A percentile compares a stretch with the other conserved stretches of the same genome.
Evolutionary conservation across 2,797 vertebrate species (phyloP).

Genomic region (Artibeus lituratus): DNA sequence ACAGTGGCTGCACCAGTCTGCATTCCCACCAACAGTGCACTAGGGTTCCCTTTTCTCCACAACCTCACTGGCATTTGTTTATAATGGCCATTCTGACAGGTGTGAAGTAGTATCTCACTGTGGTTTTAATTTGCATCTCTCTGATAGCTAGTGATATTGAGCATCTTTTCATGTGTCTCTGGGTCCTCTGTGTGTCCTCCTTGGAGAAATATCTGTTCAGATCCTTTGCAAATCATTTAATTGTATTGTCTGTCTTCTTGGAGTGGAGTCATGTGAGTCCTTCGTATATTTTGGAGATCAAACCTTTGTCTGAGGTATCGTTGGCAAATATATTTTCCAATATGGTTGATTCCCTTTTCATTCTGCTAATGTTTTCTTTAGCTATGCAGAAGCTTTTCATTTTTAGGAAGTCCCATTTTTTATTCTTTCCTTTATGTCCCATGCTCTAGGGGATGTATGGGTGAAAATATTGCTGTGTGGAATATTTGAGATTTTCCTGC

Average conservation of each 20-base stretch:
- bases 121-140: neutral
- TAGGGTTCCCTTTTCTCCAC: neutral
- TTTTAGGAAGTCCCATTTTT: neutral
- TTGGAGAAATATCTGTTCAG: neutral
- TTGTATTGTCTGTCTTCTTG: neutral
- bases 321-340: neutral
- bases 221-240: neutral
- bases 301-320: neutral
- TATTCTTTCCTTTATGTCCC: neutral
- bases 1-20: neutral
- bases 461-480: neutral
- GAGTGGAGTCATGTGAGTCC: neutral
- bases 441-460: neutral
- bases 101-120: neutral
- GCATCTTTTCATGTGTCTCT: neutral
- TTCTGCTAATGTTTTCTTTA: neutral
- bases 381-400: neutral
- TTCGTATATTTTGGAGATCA: neutral
- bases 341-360: neutral
- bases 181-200: neutral
- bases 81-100: too few species aligned
- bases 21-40: neutral
- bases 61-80: neutral
- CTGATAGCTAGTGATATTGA: neutral
- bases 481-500: neutral